phyloP scores from a whole-genome alignment of 2,888 invertebrate species.

The Sarcophaga carnaria region DNA sequence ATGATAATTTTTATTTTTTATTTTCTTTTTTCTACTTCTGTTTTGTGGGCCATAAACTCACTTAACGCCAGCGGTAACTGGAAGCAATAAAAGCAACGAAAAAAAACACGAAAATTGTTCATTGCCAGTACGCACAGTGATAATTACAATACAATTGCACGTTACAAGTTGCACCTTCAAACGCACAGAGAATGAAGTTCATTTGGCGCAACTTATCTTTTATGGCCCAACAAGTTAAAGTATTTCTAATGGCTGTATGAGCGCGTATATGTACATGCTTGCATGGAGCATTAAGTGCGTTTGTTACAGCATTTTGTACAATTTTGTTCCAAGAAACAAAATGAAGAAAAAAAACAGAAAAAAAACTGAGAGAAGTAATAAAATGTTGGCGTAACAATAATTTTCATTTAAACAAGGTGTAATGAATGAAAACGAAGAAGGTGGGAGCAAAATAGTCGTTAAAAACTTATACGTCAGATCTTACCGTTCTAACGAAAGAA shows the following conservation, averaged over 20 bases:
- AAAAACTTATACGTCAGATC: not conserved
- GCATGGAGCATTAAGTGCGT: no score
- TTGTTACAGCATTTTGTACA: constrained; percentile 77
- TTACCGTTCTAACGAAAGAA: not conserved
- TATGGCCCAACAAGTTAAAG: constrained; percentile 40
- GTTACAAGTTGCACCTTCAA: constrained; percentile 44
- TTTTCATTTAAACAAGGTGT: constrained; percentile 76
- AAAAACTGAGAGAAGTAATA: constrained; percentile 70
- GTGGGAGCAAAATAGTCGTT: not conserved
- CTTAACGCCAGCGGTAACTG: constrained; percentile 66
- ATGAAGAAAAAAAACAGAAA: not conserved
- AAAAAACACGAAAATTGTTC: constrained; percentile 39
- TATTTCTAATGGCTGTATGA: constrained; percentile 40
- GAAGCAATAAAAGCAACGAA: constrained; percentile 59
- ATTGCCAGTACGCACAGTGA: constrained; percentile 61
- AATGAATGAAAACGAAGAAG: constrained; percentile 74
- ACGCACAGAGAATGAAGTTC: constrained; percentile 8
- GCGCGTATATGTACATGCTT: not conserved
- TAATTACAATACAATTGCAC: constrained; percentile 57
- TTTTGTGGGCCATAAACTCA: constrained; percentile 60
- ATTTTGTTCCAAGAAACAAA: constrained; percentile 78
- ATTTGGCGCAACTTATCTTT: constrained; percentile 57
- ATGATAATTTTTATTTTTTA: constrained; percentile 20
- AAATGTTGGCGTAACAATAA: constrained; percentile 78
- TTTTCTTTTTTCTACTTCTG: not conserved